Base-by-base conservation (phyloP, 2,113 vertebrate genomes). In the Capreolus pygargus region DNA sequence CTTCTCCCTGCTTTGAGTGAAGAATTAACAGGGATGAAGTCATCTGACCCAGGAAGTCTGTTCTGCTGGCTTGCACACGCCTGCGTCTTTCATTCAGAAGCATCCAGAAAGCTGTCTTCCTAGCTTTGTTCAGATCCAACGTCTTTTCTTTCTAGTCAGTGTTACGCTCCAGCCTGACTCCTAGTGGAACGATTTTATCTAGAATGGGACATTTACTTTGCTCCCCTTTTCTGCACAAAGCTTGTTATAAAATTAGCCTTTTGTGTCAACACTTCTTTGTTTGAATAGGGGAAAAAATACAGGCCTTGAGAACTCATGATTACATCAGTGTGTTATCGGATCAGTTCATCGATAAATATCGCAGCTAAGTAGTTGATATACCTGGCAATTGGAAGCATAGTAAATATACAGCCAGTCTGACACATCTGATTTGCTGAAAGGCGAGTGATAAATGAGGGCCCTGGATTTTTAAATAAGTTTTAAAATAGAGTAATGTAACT, bases 41-140 rank as follows among this genome's bases (percentile, higher is more conserved):
- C 7, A 7, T 58, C 55, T 58, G 47, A 3, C 25, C 16, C 7
- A 36, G 47, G 61, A n/a, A 11, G 27, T n/a, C 52, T 36, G 27
- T 84, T 39, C 60, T 3, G 6, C 15, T 50, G 39, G 58, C 27
- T n/a, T n/a, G 27, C 12, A 12, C 0, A 5, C 9, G 10, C 19
- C 70, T 58, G 33, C 43, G 3, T n/a, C 10, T 70, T 45, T 79
- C 13, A 2, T 30, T 61, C 1, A 36, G 30, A 55, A 21, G 4
- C 5, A 27, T 70, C 30, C 1, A 7, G 47, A 27, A 17, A 14
- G n/a, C 15, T 7, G 5, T 58, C 45, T 7, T 1, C 58, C n/a
- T 14, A 4, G 60, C 74, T 50, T 28, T 27, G 0, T 17, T n/a
- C 82, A n/a, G 14, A n/a, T 5, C 13, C 9, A 6, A 0, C 2